phyloP scores from a whole-genome alignment of 2,888 invertebrate species.

The Diogma glabrata region DNA sequence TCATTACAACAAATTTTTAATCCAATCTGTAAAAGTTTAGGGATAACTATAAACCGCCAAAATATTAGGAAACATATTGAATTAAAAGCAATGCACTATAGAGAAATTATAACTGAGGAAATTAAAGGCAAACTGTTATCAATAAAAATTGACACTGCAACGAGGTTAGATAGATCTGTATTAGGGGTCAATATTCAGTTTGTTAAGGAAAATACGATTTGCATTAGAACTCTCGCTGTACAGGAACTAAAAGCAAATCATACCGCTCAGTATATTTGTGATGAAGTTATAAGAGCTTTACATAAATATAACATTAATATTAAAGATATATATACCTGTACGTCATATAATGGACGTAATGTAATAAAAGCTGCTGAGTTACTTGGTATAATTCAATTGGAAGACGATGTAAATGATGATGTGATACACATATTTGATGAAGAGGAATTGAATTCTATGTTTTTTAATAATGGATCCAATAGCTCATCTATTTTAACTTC shows the following conservation, averaged over 20 bases:
- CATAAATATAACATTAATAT: no score
- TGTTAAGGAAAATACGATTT: slow-evolving; percentile 4
- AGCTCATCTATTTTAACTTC: slow-evolving; percentile 3
- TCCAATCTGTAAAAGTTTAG: slow-evolving; percentile 2
- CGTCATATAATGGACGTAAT: no score
- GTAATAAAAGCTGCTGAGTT: no score
- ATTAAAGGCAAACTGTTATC: slow-evolving; percentile 3
- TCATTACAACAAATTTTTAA: slow-evolving; percentile 4
- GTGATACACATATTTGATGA: no score
- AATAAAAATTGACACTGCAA: slow-evolving; percentile 7
- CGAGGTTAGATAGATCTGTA: slow-evolving; percentile 11
- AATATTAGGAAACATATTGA: slow-evolving; percentile 1
- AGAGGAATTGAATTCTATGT: no score
- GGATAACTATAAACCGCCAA: slow-evolving; percentile 6
- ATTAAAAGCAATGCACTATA: not conserved
- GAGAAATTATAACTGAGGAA: slow-evolving; percentile 1
- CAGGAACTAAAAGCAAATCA: no score
- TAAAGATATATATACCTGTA: no score
- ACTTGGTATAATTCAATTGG: slow-evolving; percentile 4
- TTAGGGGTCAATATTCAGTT: slow-evolving; percentile 7
- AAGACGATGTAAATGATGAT: slow-evolving; percentile 6
- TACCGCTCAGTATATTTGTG: no score
- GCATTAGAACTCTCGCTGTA: no score
- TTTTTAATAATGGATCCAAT: no score
- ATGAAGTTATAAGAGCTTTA: no score